Conservation (phyloP, 2,113 vertebrate genomes). For the Paramisgurnus dabryanus region DNA sequence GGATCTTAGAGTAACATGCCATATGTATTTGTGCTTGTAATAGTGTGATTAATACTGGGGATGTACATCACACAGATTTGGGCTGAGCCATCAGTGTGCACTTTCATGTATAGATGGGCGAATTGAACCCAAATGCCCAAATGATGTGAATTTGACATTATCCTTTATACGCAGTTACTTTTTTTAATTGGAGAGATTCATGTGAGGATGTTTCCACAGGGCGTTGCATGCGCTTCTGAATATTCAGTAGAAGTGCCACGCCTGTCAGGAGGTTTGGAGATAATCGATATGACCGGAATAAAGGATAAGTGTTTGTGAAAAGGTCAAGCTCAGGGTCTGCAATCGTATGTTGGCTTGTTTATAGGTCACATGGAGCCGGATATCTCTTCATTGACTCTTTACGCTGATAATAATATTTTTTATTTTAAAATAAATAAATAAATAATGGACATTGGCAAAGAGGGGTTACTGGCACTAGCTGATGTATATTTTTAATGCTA, state of each 20-base stretch:
- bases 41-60: slow-evolving; percentile 59
- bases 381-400: slow-evolving; percentile 38
- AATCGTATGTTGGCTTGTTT: slow-evolving; percentile 25
- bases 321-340: slow-evolving; percentile 3
- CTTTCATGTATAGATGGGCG: slow-evolving; percentile 59
- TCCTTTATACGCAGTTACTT: slow-evolving; percentile 53
- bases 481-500: background rate
- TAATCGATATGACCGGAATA: slow-evolving; percentile 35
- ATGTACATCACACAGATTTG: slow-evolving; percentile 58
- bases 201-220: slow-evolving; percentile 1
- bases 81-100: slow-evolving; percentile 52
- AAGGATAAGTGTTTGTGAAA: slow-evolving; percentile 22
- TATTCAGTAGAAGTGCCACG: background rate
- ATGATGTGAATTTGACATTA: slow-evolving; percentile 58
- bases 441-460: background rate
- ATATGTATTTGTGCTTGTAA: slow-evolving; percentile 59
- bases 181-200: slow-evolving; percentile 49
- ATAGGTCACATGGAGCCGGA: background rate
- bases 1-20: slow-evolving; percentile 51
- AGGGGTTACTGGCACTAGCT: background rate
- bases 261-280: background rate
- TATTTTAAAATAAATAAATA: no score
- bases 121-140: slow-evolving; percentile 61
- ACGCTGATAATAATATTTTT: background rate
- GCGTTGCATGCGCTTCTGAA: background rate